phyloP scores from a whole-genome alignment of 23 tunicate species.

The Aplidium turbinatum region DNA sequence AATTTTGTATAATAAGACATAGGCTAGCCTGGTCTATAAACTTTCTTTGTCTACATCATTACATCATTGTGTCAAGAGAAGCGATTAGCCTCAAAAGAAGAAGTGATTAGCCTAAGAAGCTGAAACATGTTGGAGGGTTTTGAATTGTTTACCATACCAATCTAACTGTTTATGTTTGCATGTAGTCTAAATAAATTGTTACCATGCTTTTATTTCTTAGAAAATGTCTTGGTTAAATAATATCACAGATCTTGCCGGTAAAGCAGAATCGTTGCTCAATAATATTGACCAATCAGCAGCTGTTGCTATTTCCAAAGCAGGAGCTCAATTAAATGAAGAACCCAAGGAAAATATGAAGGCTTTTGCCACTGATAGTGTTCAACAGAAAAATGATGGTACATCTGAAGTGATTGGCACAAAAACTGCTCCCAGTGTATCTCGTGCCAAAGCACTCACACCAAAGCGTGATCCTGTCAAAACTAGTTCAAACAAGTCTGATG shows the following conservation, averaged over 20 bases:
- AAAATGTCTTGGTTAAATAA: slow-evolving; percentile 89
- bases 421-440: not conserved
- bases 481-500: slow-evolving; percentile 39
- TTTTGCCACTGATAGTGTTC: slow-evolving; percentile 1
- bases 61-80: too few species aligned
- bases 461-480: not conserved
- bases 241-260: slow-evolving; percentile 77
- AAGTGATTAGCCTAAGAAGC: too few species aligned
- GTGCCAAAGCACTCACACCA: slow-evolving; percentile 12
- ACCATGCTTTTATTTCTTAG: not conserved
- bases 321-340: not conserved
- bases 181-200: not conserved
- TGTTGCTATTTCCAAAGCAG: slow-evolving; percentile 65
- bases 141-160: too few species aligned
- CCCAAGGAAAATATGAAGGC: not conserved
- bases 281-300: slow-evolving; percentile 97
- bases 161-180: too few species aligned
- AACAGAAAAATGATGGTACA: not conserved
- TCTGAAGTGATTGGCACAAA: not conserved
- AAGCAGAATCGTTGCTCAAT: slow-evolving; percentile 87
- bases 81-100: too few species aligned
- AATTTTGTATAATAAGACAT: too few species aligned
- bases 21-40: too few species aligned
- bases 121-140: too few species aligned
- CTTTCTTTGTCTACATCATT: too few species aligned